A percentile compares a stretch with the other conserved stretches of the same genome.
These are phyloP conservation scores for Dolichotis patagonum DNA, from an alignment of 2,113 vertebrate species.

Conservation along the genomic window DNA sequence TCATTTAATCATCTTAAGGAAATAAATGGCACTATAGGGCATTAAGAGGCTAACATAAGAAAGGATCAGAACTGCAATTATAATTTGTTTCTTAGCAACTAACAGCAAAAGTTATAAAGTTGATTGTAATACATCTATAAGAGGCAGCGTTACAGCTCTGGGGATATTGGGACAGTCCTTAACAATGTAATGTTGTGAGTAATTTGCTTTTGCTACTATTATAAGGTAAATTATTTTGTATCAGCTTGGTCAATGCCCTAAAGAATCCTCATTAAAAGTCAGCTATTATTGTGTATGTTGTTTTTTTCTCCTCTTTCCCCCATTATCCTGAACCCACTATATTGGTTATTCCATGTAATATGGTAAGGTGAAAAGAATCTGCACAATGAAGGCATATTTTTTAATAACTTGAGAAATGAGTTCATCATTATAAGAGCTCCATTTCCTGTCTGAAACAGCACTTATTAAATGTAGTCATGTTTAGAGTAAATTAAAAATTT, in stretches of 20 bases:
- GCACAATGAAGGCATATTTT: conserved; percentile 67
- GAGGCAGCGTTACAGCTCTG: conserved; percentile 64
- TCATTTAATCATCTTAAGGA: conserved; percentile 75
- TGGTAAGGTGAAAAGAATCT: conserved; percentile 45
- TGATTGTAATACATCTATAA: conserved; percentile 74
- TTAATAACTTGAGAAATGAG: conserved; percentile 59
- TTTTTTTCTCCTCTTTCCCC: conserved; percentile 38
- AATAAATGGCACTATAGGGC: conserved; percentile 72
- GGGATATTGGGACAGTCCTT: conserved; percentile 68
- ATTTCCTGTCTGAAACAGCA: conserved; percentile 60
- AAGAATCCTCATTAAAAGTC: conserved; percentile 77
- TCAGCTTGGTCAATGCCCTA: conserved; percentile 80
- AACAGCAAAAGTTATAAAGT: conserved; percentile 82
- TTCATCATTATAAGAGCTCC: conserved; percentile 7
- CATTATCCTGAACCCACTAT: not conserved
- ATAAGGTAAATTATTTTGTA: conserved; percentile 78
- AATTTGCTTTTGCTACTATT: conserved; percentile 75
- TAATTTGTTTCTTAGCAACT: conserved; percentile 88
- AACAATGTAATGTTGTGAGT: conserved; percentile 67
- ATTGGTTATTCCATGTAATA: conserved; percentile 39
- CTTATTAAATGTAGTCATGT: conserved; percentile 26
- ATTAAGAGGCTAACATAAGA: conserved; percentile 63
- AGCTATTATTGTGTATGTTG: conserved; percentile 51
- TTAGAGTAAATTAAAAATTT: conserved; percentile 58
- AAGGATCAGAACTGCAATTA: conserved; percentile 80